phyloP scores from a whole-genome alignment of 1,140 invertebrate species.

The Hyles euphorbiae region DNA sequence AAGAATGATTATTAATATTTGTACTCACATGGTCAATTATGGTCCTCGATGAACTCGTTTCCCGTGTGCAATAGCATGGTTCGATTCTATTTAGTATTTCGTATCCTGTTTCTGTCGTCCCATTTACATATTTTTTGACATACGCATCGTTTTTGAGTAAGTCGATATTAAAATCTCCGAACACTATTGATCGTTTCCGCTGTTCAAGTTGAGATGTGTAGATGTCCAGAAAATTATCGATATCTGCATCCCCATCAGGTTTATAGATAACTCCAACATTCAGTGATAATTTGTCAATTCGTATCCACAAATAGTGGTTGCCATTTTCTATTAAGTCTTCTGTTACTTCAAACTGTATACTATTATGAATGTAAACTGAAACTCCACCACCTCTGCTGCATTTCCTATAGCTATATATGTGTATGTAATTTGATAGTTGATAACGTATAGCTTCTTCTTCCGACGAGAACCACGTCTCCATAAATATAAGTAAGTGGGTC shows the following conservation, averaged over 20 bases:
- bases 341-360: constrained; percentile 1
- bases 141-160: background rate
- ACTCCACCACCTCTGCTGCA: constrained; percentile 11
- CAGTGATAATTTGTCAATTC: constrained; percentile 7
- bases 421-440: constrained; percentile 10
- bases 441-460: constrained; percentile 11
- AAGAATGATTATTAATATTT: too few species aligned
- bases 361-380: constrained; percentile 13
- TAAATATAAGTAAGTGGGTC: constrained; percentile 11
- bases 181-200: background rate
- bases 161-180: constrained; percentile 9
- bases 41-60: too few species aligned
- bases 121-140: background rate
- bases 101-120: background rate
- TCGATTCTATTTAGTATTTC: constrained; percentile 6
- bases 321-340: background rate
- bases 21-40: too few species aligned
- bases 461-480: constrained; percentile 16
- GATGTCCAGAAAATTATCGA: constrained; percentile 5
- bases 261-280: constrained; percentile 17
- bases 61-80: background rate
- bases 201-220: constrained; percentile 1
- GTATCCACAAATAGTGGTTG: constrained; percentile 17
- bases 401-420: constrained; percentile 11
- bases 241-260: constrained; percentile 10